phyloP scores from a whole-genome alignment of 1,140 invertebrate species.

The Caenorhabditis elegans region DNA sequence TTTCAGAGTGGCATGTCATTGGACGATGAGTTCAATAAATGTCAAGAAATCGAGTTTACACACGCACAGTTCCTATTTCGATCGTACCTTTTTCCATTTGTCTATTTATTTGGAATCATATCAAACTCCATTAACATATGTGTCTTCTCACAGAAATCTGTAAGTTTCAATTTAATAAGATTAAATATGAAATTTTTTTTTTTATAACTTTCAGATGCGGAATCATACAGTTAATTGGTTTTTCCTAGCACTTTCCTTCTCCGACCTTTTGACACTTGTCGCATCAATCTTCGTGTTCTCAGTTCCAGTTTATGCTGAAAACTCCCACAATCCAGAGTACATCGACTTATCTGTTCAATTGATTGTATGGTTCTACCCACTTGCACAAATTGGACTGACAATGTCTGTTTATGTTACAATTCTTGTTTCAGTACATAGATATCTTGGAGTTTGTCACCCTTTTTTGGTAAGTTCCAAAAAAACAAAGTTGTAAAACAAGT shows the following conservation, averaged over 20 bases:
- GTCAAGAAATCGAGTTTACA: constrained; percentile 17
- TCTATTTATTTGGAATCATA: constrained; percentile 43
- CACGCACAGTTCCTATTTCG: constrained; percentile 41
- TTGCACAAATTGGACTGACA: constrained; percentile 31
- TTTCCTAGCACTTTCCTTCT: constrained; percentile 40
- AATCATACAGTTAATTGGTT: constrained; percentile 47
- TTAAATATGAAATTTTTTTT: background rate
- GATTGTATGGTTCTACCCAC: constrained; percentile 44
- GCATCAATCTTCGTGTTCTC: constrained; percentile 47
- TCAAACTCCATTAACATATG: constrained; percentile 43
- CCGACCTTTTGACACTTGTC: constrained; percentile 33
- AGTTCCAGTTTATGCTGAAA: constrained; percentile 44
- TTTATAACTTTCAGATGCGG: constrained; percentile 36
- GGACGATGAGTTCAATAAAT: background rate
- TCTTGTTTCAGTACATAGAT: constrained; percentile 27
- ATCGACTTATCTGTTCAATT: constrained; percentile 14
- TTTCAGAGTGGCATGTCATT: constrained; percentile 14
- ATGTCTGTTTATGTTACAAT: constrained; percentile 32
- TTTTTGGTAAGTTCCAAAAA: constrained; percentile 7
- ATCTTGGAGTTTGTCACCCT: constrained; percentile 32
- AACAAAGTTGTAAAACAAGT: background rate
- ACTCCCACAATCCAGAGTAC: background rate
- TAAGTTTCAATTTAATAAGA: background rate
- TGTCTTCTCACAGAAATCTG: constrained; percentile 39
- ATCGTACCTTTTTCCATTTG: constrained; percentile 37